phyloP scores from a whole-genome alignment of 2,888 invertebrate genomes.

The Micropterix aruncella region DNA sequence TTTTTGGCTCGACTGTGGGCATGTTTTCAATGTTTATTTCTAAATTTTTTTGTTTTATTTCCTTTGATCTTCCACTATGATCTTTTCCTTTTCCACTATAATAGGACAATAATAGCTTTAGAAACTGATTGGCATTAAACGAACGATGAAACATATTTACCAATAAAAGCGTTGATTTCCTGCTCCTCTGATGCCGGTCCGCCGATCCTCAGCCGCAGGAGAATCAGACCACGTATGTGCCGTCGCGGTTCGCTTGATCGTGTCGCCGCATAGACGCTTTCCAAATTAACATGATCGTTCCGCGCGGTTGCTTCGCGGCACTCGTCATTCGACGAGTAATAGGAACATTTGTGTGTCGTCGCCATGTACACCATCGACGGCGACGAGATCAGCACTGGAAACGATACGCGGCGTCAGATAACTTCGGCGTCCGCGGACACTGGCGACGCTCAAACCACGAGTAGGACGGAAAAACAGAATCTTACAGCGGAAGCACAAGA shows the following conservation, averaged over 20 bases:
- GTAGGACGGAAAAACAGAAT: not conserved
- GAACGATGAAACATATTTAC: conserved; percentile 18
- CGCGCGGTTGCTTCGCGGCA: conserved; percentile 14
- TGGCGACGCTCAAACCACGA: not conserved
- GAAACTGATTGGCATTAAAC: not conserved
- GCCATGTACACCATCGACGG: conserved; percentile 39
- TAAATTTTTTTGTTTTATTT: too few relatives aligned
- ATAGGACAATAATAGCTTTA: too few relatives aligned
- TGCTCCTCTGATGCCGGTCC: conserved; percentile 33
- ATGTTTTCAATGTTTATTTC: too few relatives aligned
- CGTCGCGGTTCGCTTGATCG: conserved; percentile 2
- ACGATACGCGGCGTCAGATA: conserved; percentile 8
- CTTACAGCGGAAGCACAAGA: too few relatives aligned
- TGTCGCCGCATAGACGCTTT: conserved; percentile 16
- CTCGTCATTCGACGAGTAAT: conserved; percentile 35
- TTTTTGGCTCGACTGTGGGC: too few relatives aligned
- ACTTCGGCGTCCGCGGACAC: not conserved
- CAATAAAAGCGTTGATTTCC: conserved; percentile 35
- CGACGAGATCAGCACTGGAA: conserved; percentile 40
- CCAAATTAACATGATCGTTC: conserved; percentile 24
- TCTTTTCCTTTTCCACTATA: too few relatives aligned
- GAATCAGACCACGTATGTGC: conserved; percentile 11
- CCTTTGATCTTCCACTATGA: too few relatives aligned
- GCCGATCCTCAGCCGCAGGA: conserved; percentile 29
- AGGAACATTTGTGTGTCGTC: conserved; percentile 26